These are phyloP conservation scores for Cyclophora albipunctata DNA, from an alignment of 2,888 invertebrate species.

Conservation along the genomic window DNA sequence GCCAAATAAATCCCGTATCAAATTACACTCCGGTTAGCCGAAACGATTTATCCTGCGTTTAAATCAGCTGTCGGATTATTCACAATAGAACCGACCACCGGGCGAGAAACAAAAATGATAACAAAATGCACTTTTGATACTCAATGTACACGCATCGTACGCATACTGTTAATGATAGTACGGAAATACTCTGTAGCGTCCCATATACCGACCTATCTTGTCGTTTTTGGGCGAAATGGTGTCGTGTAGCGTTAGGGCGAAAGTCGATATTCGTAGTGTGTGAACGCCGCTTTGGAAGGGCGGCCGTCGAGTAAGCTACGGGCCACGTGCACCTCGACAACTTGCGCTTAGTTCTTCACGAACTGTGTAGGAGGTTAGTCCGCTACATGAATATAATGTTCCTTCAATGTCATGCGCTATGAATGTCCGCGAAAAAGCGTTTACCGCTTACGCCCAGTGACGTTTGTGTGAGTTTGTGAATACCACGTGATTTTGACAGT, in stretches of 20 bases:
- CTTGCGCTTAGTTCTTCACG: constrained; percentile 73
- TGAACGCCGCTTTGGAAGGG: constrained; percentile 61
- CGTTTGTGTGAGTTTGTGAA: constrained; percentile 44
- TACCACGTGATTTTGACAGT: constrained; percentile 71
- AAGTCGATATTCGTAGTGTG: constrained; percentile 62
- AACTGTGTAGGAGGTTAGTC: constrained; percentile 74
- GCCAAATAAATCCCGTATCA: constrained; percentile 47
- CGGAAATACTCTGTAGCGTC: constrained; percentile 69
- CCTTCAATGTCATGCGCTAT: constrained; percentile 62
- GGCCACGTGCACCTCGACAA: constrained; percentile 70
- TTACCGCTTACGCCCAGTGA: constrained; percentile 42
- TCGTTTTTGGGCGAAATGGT: constrained; percentile 51
- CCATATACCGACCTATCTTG: constrained; percentile 66
- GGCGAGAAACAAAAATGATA: constrained; percentile 23
- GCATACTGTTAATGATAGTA: constrained; percentile 55
- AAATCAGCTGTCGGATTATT: constrained; percentile 29
- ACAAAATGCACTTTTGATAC: constrained; percentile 59
- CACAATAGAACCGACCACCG: constrained; percentile 27
- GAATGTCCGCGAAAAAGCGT: constrained; percentile 56
- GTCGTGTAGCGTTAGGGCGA: constrained; percentile 50
- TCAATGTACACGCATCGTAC: constrained; percentile 41
- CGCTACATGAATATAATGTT: constrained; percentile 66
- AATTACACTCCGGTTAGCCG: constrained; percentile 40
- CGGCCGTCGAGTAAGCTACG: constrained; percentile 70
- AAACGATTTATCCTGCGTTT: constrained; percentile 37